phyloP scores from a whole-genome alignment of 2,797 vertebrate genomes.

The Micromesistius poutassou region DNA sequence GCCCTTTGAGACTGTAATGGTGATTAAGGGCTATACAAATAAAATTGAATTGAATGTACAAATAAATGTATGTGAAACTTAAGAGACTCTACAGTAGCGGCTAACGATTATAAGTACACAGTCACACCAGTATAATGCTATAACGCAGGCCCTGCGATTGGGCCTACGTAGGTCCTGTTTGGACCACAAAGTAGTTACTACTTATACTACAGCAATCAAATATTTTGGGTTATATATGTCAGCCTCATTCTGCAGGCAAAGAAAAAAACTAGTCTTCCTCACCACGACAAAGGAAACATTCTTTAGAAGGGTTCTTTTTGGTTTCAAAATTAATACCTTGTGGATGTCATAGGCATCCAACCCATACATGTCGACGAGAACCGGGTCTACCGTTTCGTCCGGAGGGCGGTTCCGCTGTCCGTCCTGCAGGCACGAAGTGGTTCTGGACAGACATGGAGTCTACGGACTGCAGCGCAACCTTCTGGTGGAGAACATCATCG shows the following conservation, averaged over 20 bases:
- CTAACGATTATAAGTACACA: not conserved
- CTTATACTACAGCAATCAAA: not conserved
- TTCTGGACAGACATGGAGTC: constrained; percentile 90
- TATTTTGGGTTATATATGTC: not conserved
- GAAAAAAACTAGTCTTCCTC: not conserved
- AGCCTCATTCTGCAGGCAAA: not conserved
- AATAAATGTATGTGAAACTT: not conserved
- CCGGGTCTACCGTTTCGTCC: constrained; percentile 77
- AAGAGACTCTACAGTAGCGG: not conserved
- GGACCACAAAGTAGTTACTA: not conserved
- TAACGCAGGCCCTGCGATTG: not conserved
- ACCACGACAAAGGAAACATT: not conserved
- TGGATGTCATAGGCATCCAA: constrained; percentile 82
- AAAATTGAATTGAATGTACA: too few relatives aligned
- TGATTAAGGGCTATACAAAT: too few relatives aligned
- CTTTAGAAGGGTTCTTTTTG: not conserved
- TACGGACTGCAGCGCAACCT: constrained; percentile 95
- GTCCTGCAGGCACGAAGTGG: constrained; percentile 91
- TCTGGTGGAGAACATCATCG: constrained; percentile 96
- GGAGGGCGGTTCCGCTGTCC: constrained; percentile 94
- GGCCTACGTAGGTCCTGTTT: not conserved
- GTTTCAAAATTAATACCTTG: not conserved
- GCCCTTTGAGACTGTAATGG: too few relatives aligned
- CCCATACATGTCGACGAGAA: constrained; percentile 87
- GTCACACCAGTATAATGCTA: not conserved